phyloP scores from a whole-genome alignment of 1,140 invertebrate species.

The Eriosoma lanigerum region DNA sequence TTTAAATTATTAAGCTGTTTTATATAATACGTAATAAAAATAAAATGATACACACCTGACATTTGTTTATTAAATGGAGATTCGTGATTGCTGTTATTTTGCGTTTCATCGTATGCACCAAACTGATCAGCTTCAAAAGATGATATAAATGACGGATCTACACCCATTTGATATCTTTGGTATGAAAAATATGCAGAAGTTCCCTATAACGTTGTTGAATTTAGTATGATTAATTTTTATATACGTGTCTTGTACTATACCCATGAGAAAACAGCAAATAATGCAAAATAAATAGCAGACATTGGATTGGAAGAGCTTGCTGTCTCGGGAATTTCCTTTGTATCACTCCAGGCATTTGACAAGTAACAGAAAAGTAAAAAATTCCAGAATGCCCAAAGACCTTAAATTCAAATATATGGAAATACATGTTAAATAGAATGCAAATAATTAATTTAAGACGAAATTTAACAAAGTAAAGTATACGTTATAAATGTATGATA shows the following conservation, averaged over 20 bases:
- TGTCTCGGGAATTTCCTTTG: conserved; percentile 28
- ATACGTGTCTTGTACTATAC: too few species aligned
- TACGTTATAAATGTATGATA: too few species aligned
- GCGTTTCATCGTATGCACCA: conserved; percentile 34
- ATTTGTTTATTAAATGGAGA: conserved; percentile 44
- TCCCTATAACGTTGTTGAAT: not conserved
- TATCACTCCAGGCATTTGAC: conserved; percentile 32
- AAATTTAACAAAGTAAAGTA: too few species aligned
- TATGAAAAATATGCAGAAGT: conserved; percentile 34
- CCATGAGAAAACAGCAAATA: conserved; percentile 48
- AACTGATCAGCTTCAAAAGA: conserved; percentile 47
- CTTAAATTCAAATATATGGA: conserved; percentile 27
- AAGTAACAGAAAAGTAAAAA: conserved; percentile 47
- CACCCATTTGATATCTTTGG: conserved; percentile 42
- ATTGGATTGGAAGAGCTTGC: conserved; percentile 48
- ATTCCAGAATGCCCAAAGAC: conserved; percentile 41
- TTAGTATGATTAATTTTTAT: not conserved
- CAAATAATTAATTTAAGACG: too few species aligned
- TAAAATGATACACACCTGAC: conserved; percentile 20
- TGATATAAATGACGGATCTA: conserved; percentile 35
- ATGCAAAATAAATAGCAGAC: conserved; percentile 47
- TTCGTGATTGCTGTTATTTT: conserved; percentile 37
- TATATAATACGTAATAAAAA: too few species aligned
- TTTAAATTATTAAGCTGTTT: too few species aligned
- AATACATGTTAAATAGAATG: too few species aligned